Base-by-base conservation (phyloP, 2,113 vertebrate species). In the Spheniscus mendiculus region DNA sequence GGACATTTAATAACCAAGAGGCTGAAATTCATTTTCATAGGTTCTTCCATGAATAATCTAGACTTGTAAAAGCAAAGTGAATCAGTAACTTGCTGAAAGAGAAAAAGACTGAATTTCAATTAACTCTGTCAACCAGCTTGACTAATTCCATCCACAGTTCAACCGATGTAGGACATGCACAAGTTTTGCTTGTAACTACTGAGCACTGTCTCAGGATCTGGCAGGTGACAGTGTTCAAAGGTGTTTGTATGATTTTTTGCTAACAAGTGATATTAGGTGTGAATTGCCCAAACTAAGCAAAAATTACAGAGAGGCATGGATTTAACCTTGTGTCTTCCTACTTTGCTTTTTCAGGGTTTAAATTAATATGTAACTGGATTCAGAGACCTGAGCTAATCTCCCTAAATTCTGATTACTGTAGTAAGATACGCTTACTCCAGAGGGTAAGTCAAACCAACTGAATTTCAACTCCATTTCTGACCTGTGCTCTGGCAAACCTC, bases 11-110 rank as follows among this genome's bases (percentile, higher is more conserved):
- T 84, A 90, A 93, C 62, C 70, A 56, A 79, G 62, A 90, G 52
- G 10, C 27, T 89, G 73, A 86, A 72, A 88, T 56, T 88, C 20
- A 72, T 91, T 97, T 91, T 71, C 65, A 14, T 66, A 32, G 3
- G 3, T 80, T 95, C 58, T 93, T 86, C 53, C 40, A 76, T 93
- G 49, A 95, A 91, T 95, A 96, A 96, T 93, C 92, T 89, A 95
- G 40, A 63, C 42, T 74, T 71, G 42, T 71, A 67, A 97, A 94
- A 74, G 55, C 20, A 44, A 94, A 96, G 52, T 93, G 83, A 74
- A 87, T 89, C 88, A 74, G 76, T 92, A 91, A 56, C 19, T 85
- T 82, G 38, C 36, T 65, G 82, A 81, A 92, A 81, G 56, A 78
- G 52, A 76, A 90, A 85, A 87, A 78, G 65, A 30, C 23, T 40